phyloP scores from a whole-genome alignment of 2,888 invertebrate genomes.

The Brenthis hecate region DNA sequence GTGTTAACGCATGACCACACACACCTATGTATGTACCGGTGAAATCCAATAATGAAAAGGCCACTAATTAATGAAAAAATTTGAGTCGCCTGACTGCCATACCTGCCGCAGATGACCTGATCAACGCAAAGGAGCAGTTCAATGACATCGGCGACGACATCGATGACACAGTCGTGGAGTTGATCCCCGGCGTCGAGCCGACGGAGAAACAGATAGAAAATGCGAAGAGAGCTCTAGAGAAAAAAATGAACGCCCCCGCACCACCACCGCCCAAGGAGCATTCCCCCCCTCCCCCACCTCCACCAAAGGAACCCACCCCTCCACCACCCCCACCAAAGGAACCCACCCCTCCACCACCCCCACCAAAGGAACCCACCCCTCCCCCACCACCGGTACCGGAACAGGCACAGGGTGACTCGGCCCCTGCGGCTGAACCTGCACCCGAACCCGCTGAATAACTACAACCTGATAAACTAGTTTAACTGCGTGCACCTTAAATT shows the following conservation, averaged over 20 bases:
- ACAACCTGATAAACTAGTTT: neutral
- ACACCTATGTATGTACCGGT: neutral
- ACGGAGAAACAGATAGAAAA: conserved; percentile 41
- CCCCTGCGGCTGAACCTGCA: conserved; percentile 43
- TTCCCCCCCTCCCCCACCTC: conserved; percentile 48
- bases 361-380: conserved; percentile 44
- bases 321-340: conserved; percentile 47
- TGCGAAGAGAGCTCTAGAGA: conserved; percentile 28
- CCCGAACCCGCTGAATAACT: conserved; percentile 39
- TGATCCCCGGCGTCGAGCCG: conserved; percentile 84
- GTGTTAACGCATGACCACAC: conserved; percentile 27
- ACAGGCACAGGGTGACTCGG: conserved; percentile 45
- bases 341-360: conserved; percentile 49
- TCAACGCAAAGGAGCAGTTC: conserved; percentile 94
- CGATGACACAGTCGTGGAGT: conserved; percentile 95
- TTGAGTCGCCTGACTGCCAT: conserved; percentile 42
- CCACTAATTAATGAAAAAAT: conserved; percentile 41
- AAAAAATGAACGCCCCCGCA: conserved; percentile 42
- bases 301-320: conserved; percentile 48
- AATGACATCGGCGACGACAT: conserved; percentile 96
- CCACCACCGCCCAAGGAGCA: conserved; percentile 45
- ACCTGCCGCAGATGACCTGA: conserved; percentile 89
- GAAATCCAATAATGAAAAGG: conserved; percentile 8
- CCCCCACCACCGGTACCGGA: conserved; percentile 44
- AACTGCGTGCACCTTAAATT: conserved; percentile 9